Conservation (phyloP, 2,888 invertebrate genomes). For the Monopis laevigella region DNA sequence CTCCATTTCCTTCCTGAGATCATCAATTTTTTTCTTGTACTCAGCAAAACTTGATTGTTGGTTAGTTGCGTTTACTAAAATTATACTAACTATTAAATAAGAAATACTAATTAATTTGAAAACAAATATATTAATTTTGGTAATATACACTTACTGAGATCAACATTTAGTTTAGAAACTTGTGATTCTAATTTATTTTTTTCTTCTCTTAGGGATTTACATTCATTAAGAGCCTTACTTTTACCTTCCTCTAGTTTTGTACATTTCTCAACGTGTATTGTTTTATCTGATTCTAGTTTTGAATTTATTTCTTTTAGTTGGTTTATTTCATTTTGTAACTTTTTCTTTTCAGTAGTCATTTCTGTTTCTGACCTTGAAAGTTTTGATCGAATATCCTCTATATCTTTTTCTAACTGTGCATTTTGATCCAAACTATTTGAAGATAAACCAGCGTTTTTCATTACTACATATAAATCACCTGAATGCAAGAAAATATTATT, state of each 20-base stretch:
- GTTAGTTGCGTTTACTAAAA: conserved; percentile 59
- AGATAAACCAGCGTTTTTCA: conserved; percentile 68
- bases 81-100: too few species aligned
- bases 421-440: conserved; percentile 57
- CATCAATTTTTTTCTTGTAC: conserved; percentile 71
- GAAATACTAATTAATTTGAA: too few species aligned
- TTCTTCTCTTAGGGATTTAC: conserved; percentile 70
- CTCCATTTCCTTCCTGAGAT: conserved; percentile 71
- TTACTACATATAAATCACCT: conserved; percentile 69
- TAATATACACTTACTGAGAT: conserved; percentile 59
- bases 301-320: conserved; percentile 61
- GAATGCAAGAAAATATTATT: too few species aligned
- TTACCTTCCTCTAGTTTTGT: conserved; percentile 47
- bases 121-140: not conserved
- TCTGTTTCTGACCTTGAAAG: conserved; percentile 57
- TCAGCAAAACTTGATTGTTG: conserved; percentile 64
- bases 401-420: conserved; percentile 53
- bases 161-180: conserved; percentile 65
- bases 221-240: conserved; percentile 43
- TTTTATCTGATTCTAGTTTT: conserved; percentile 54
- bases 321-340: conserved; percentile 54
- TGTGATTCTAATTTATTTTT: conserved; percentile 70
- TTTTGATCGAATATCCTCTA: conserved; percentile 64
- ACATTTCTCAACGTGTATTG: conserved; percentile 36
- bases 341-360: conserved; percentile 60